Evolutionary conservation across 1,140 invertebrate species (phyloP).

Genomic region (Ericerus pela): DNA sequence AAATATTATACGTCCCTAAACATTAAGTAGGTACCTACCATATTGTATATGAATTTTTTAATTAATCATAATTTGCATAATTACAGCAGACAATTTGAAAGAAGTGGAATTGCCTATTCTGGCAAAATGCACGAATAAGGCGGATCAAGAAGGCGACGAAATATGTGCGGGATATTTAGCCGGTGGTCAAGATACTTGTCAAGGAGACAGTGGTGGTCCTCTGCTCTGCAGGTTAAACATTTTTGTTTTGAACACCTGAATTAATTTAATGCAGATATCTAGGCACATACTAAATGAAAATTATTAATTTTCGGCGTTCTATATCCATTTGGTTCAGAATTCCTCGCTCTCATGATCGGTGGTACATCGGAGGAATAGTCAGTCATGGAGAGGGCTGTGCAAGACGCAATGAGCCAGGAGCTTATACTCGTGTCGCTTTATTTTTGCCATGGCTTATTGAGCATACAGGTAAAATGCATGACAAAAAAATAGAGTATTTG

Average conservation of each 20-base stretch:
- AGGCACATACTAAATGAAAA: neutral
- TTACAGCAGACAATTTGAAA: conserved; percentile 38
- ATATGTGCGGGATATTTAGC: conserved; percentile 58
- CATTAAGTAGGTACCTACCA: too few species aligned
- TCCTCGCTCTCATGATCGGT: conserved; percentile 2
- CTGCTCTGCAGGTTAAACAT: conserved; percentile 43
- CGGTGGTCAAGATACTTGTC: conserved; percentile 63
- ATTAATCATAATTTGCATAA: neutral
- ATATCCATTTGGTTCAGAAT: neutral
- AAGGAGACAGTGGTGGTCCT: conserved; percentile 33
- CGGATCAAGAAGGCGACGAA: conserved; percentile 43
- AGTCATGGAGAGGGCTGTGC: conserved; percentile 64
- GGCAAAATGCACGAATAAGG: conserved; percentile 37
- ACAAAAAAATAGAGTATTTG: too few species aligned
- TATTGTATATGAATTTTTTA: neutral
- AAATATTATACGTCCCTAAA: neutral
- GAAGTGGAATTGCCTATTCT: conserved; percentile 53
- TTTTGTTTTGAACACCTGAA: neutral
- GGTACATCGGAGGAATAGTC: conserved; percentile 37
- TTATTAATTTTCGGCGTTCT: neutral
- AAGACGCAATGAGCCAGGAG: conserved; percentile 50
- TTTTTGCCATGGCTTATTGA: conserved; percentile 47
- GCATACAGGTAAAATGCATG: conserved; percentile 15
- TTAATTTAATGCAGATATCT: neutral
- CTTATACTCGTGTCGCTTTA: conserved; percentile 52